Evolutionary conservation across 1,140 invertebrate genomes (phyloP), one percentile per base, ranked within the genome.

Genomic region (Anagrus nilaparvatae): DNA sequence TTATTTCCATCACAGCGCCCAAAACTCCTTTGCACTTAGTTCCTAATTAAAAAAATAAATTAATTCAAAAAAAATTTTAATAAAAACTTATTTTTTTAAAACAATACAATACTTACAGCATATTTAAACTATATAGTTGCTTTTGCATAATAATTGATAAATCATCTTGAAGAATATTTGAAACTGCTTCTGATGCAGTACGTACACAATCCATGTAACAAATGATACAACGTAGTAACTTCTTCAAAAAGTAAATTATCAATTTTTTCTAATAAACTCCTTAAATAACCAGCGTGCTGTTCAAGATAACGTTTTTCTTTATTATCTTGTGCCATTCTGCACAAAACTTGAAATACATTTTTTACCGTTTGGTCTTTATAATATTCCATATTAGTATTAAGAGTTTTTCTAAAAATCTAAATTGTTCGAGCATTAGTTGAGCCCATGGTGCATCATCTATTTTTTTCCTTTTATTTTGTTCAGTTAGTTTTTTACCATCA

Each of bases 91-190:
- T 33, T 33, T 33, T 6, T 30, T n/a, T 5, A 13, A 30, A 30
- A 23, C 36, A 37, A 30, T 29, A 24, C 40, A 35, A 47, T 43
- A 56, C 55, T 57, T 58, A 71, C 68, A 58, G 35, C 16, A 58
- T 54, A 30, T 70, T 66, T 6, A 63, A 58, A 50, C 68, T 72
- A 6, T 69, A 67, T n/a, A 80, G 56, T 49, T 79, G 73, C 46
- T 81, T 81, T 28, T 74, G 70, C 2, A 79, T 56, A 3, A 78
- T 40, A 60, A 78, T 78, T 46, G 69, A 69, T 23, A 80, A 65
- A 48, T 79, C 75, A 51, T 78, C 72, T 38, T 71, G 65, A n/a
- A 79, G 55, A 7, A 62, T 58, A 16, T 65, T 55, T 31, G 69
- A 60, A 13, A 61, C 61, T 3, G 62, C 44, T 40, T 65, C 52